phyloP scores from a whole-genome alignment of 2,888 invertebrate species.

The Synanthedon tipuliformis region DNA sequence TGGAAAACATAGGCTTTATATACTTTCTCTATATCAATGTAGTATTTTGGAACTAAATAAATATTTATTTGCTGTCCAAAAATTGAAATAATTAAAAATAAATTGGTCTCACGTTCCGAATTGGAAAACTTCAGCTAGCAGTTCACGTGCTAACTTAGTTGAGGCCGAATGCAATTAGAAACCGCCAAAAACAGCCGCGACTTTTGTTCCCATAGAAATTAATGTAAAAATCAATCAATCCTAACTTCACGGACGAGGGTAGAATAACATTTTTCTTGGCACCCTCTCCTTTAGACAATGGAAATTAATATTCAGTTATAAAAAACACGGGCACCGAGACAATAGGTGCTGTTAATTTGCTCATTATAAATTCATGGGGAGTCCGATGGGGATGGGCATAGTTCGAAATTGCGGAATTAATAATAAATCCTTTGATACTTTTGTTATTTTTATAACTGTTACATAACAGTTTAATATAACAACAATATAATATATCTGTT shows the following conservation, averaged over 20 bases:
- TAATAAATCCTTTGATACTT: background rate
- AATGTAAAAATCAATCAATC: slow-evolving; percentile 68
- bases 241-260: slow-evolving; percentile 18
- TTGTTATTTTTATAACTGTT: background rate
- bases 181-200: slow-evolving; percentile 46
- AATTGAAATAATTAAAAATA: too few species aligned
- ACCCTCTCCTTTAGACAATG: slow-evolving; percentile 45
- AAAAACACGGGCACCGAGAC: slow-evolving; percentile 57
- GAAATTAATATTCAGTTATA: slow-evolving; percentile 64
- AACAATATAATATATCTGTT: too few species aligned
- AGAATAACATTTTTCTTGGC: slow-evolving; percentile 7
- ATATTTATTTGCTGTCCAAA: too few species aligned
- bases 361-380: slow-evolving; percentile 66
- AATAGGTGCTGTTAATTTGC: slow-evolving; percentile 69
- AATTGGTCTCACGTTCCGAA: too few species aligned
- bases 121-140: background rate
- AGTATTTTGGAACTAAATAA: too few species aligned
- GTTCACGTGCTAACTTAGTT: slow-evolving; percentile 9
- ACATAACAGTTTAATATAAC: too few species aligned
- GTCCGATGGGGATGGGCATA: slow-evolving; percentile 19
- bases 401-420: slow-evolving; percentile 12
- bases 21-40: too few species aligned
- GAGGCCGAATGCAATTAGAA: slow-evolving; percentile 39
- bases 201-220: slow-evolving; percentile 67
- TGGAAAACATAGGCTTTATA: too few species aligned